These are phyloP conservation scores for Ibycter americanus DNA, from an alignment of 2,797 vertebrate species.

Conservation along the genomic window DNA sequence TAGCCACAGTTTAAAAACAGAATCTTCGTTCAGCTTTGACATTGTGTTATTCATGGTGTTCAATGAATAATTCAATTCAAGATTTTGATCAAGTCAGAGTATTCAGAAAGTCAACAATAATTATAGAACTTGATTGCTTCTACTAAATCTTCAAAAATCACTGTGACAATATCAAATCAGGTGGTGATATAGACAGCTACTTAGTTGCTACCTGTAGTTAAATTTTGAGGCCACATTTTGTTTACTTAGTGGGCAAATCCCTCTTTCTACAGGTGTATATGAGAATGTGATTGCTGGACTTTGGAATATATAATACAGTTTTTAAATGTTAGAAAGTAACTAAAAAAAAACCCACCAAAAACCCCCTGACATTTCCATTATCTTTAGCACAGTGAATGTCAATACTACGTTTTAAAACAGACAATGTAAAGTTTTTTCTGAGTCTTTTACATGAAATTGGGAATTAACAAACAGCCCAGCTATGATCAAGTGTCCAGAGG, in stretches of 20 bases:
- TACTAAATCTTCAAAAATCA: background rate
- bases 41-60: background rate
- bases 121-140: background rate
- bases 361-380: background rate
- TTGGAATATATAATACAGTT: background rate
- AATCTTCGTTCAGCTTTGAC: background rate
- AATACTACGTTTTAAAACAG: background rate
- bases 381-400: background rate
- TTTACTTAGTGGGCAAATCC: background rate
- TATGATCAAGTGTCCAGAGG: background rate
- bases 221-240: background rate
- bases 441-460: background rate
- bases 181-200: background rate
- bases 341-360: too few species aligned
- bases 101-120: constrained; percentile 14
- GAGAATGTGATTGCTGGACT: background rate
- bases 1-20: background rate
- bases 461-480: background rate
- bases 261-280: background rate
- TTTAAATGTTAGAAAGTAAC: background rate
- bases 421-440: background rate
- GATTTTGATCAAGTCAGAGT: background rate
- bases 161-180: background rate
- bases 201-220: background rate
- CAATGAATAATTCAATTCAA: background rate